Evolutionary conservation across 1,140 invertebrate genomes (phyloP), one percentile per base, ranked within the genome.

Genomic region (Eumeta japonica): DNA sequence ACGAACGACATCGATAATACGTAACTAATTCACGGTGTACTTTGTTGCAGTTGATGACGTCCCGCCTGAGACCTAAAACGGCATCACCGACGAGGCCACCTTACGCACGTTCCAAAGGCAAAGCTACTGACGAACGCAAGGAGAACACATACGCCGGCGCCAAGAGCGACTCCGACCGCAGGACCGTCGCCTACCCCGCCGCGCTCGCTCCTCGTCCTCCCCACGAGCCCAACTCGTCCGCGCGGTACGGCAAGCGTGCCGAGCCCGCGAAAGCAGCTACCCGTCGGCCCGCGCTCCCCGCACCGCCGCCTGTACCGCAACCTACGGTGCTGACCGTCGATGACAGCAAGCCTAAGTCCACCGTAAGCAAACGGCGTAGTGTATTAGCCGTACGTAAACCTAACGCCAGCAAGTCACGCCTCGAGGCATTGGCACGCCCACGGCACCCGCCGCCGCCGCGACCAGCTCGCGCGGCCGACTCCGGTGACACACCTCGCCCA

Each of bases 101-200:
- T 4, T 74, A 56, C 52, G 52, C 58, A 3, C 58, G 70, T 13
- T 58, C 65, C 32, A 71, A 71, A 37, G 52, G 39, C 4, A 74
- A 72, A 31, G 59, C 60, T 15, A 62, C 53, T 1, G 63, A 63
- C 35, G 70, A 74, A 35, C 54, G 66, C 18, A 74, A 74, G 37
- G 70, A 74, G 39, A 74, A 74, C 58, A 53, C 70, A 2, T 74
- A 66, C 49, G 55, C 41, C 3, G 64, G 53, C 12, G 62, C 57
- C 17, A 70, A 67, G 33, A 50, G 52, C 0, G 67, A 67, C 43
- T 64, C 65, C 27, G 44, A 55, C 2, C 50, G 46, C 11, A 35
- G 24, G 10, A 9, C 16, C 2, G 27, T 28, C 10, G 16, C 29
- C 24, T 59, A 55, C 39, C 56, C 62, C 10, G 58, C 58, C n/a